These are phyloP conservation scores for Ctenicera cuprea DNA, from an alignment of 2,888 invertebrate species.

Conservation along the genomic window DNA sequence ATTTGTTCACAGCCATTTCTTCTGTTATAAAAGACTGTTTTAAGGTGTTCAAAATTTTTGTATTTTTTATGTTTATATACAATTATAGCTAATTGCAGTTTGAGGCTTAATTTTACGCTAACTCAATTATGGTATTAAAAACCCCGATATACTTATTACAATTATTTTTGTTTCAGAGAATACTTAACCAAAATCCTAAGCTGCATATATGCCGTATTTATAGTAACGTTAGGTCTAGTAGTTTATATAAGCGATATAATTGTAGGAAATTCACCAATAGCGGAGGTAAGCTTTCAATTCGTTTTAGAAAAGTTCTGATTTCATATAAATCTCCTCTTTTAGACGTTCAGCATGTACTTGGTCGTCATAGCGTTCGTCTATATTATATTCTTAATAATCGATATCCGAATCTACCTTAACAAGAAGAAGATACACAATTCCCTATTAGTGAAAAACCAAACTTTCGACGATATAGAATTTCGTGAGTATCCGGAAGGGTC, in stretches of 20 bases:
- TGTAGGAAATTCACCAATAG: constrained; percentile 70
- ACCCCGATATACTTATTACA: no score
- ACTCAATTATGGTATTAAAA: no score
- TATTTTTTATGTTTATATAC: no score
- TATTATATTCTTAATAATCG: constrained; percentile 77
- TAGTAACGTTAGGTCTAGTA: constrained; percentile 80
- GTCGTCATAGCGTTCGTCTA: constrained; percentile 78
- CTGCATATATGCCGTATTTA: constrained; percentile 80
- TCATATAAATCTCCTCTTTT: constrained; percentile 56
- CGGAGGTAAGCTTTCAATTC: constrained; percentile 73
- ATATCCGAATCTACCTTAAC: constrained; percentile 77
- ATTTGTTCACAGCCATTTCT: neutral
- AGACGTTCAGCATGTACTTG: constrained; percentile 80
- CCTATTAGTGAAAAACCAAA: constrained; percentile 58
- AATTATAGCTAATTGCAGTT: no score
- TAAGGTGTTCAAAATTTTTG: no score
- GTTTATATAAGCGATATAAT: constrained; percentile 79
- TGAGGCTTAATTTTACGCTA: no score
- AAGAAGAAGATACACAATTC: constrained; percentile 70
- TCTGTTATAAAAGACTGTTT: no score
- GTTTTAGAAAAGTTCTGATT: neutral
- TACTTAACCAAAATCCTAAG: constrained; percentile 79
- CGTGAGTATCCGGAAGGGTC: constrained; percentile 63
- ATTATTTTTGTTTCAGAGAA: constrained; percentile 72
- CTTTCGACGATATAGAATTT: constrained; percentile 60